Base-by-base conservation (phyloP, 2,797 vertebrate species). In the Petrocephalus schoutedeni region DNA sequence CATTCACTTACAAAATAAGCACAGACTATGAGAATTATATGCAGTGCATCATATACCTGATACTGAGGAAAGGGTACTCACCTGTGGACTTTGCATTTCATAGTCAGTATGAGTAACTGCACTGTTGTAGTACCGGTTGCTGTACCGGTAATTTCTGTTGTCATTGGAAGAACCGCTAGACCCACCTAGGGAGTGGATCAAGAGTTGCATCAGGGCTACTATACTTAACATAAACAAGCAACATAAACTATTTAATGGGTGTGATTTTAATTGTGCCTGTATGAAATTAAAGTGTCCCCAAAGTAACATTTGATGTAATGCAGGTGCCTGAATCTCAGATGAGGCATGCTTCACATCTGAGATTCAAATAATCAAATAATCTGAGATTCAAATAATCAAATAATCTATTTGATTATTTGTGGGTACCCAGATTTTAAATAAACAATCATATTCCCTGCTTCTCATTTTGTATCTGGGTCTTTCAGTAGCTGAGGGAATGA, bases 161-260 rank as follows among this genome's bases (percentile, higher is more conserved):
- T 98, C 97, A 87, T 96, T 98, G 95, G 98, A 98, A 95, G 98
- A 98, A 94, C 98, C 97, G 92, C 98, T 98, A 91, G 98, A 98
- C 91, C 97, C 98, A 95, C 97, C 98, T 98, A 93, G 2, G 2
- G 58, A 19, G 14, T n/a, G 19, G 10, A 0, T 16, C 61, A 41
- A 82, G 84, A 23, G 4, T 0, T 53, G 21, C 8, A 49, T 49
- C 3, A 56, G 57, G 51, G 71, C 36, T 77, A 45, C 32, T 45
- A 45, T 77, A 77, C 16, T 77, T 67, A 67, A 49, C 45, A 83
- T 23, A 49, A 45, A 83, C 8, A 53, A 83, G 45, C 36, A 23
- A 49, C 45, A 41, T 4, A 49, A 83, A n/a, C 21, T 10, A 21
- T 23, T 83, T 49, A 23, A 6, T 49, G 80, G 45, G 16, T 53